Evolutionary conservation across 1,140 invertebrate species (phyloP).

Genomic region (Maniola jurtina): DNA sequence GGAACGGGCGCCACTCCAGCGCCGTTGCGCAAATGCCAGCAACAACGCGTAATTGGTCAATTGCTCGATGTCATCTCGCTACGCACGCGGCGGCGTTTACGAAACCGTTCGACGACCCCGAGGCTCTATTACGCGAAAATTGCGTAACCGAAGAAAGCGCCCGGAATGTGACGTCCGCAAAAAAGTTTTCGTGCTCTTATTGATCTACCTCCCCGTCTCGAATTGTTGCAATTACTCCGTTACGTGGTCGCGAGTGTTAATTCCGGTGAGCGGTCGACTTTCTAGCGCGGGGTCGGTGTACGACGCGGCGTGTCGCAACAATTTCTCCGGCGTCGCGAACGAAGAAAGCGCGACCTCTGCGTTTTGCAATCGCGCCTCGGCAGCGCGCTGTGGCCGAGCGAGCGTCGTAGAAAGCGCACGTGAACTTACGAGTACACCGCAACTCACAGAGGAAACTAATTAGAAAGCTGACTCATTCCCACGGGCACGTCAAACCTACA

Average conservation of each 20-base stretch:
- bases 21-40: slow-evolving; percentile 56
- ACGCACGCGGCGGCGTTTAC: slow-evolving; percentile 42
- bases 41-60: slow-evolving; percentile 51
- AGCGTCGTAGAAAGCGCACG: slow-evolving; percentile 60
- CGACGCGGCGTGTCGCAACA: slow-evolving; percentile 73
- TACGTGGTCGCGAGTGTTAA: slow-evolving; percentile 68
- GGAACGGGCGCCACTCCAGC: slow-evolving; percentile 66
- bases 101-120: slow-evolving; percentile 63
- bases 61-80: slow-evolving; percentile 39
- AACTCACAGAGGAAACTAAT: slow-evolving; percentile 6
- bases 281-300: slow-evolving; percentile 77
- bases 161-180: slow-evolving; percentile 53
- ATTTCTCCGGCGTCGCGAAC: slow-evolving; percentile 76
- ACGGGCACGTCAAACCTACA: neutral
- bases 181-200: slow-evolving; percentile 55
- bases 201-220: slow-evolving; percentile 60
- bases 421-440: neutral
- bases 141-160: slow-evolving; percentile 72
- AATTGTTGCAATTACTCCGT: slow-evolving; percentile 75
- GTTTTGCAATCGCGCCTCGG: slow-evolving; percentile 71
- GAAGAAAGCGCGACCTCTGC: slow-evolving; percentile 76
- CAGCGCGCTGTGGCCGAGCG: slow-evolving; percentile 49
- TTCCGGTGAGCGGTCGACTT: slow-evolving; percentile 77
- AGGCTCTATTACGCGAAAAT: slow-evolving; percentile 57
- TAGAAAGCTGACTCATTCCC: slow-evolving; percentile 14